Percentiles rank a stretch among this genome's conserved stretches.
Conservation (phyloP, 2,797 vertebrate species). For the Hypotaenidia okinawae region DNA sequence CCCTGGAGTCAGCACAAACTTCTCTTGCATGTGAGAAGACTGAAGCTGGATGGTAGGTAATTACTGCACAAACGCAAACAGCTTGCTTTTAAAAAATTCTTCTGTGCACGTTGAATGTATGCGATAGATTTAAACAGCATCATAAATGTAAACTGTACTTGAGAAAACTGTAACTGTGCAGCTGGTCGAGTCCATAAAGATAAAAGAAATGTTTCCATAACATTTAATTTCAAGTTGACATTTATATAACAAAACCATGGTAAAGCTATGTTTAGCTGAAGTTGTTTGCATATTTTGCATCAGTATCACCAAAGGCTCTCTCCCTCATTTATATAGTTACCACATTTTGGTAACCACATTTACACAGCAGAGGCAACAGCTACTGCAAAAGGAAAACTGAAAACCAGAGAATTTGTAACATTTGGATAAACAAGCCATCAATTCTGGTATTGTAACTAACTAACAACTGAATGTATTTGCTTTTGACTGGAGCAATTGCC, state of each 20-base stretch:
- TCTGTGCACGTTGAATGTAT: slow-evolving; percentile 35
- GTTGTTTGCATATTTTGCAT: slow-evolving; percentile 65
- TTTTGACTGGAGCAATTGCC: neutral
- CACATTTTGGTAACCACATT: slow-evolving; percentile 45
- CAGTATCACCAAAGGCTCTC: slow-evolving; percentile 10
- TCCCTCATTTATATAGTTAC: slow-evolving; percentile 42
- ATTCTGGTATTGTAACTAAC: neutral
- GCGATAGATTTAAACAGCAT: slow-evolving; percentile 54
- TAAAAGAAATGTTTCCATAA: slow-evolving; percentile 71
- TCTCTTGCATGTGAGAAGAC: neutral
- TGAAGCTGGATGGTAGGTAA: neutral
- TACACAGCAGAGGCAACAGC: slow-evolving; percentile 3
- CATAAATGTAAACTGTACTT: slow-evolving; percentile 65
- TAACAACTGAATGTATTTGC: slow-evolving; percentile 17
- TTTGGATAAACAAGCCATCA: slow-evolving; percentile 52
- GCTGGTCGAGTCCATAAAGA: slow-evolving; percentile 60
- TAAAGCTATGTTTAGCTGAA: slow-evolving; percentile 67
- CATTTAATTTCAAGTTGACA: slow-evolving; percentile 64
- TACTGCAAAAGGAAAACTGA: slow-evolving; percentile 61
- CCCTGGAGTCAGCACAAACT: neutral
- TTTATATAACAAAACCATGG: slow-evolving; percentile 67
- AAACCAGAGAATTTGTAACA: slow-evolving; percentile 47
- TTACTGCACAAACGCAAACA: slow-evolving; percentile 6
- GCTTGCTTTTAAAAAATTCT: slow-evolving; percentile 46
- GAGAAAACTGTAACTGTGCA: slow-evolving; percentile 40